A percentile compares a stretch with the other conserved stretches of the same genome.
These are phyloP conservation scores for Corvus hawaiiensis DNA, from an alignment of 2,113 vertebrate species.

Conservation along the genomic window DNA sequence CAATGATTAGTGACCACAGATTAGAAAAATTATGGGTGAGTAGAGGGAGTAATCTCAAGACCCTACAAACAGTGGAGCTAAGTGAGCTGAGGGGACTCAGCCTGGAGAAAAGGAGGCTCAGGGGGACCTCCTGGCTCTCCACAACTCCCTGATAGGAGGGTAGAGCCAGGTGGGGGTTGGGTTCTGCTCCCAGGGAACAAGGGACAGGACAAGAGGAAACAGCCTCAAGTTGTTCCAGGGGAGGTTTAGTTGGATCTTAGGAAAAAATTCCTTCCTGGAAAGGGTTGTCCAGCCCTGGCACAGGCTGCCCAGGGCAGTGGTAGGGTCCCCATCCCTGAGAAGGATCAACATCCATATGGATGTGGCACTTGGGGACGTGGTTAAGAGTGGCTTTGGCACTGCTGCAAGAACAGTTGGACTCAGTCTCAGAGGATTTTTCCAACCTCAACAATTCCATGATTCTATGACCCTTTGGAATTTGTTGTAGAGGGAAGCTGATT, in stretches of 20 bases:
- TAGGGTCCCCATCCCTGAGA: not conserved
- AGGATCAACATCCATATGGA: not conserved
- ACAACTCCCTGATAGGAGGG: not conserved
- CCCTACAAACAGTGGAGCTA: not conserved
- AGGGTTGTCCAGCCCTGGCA: not conserved
- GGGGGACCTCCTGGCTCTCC: not conserved
- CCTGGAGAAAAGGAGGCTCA: not conserved
- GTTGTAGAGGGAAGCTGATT: not conserved
- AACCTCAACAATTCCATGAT: accelerated
- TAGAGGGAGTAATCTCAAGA: not conserved
- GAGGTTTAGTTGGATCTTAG: not conserved
- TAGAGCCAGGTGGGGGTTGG: too few relatives aligned
- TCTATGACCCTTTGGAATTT: not conserved
- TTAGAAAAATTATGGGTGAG: not conserved
- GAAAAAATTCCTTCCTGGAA: not conserved
- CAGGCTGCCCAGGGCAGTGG: not conserved
- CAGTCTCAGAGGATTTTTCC: not conserved
- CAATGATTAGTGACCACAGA: not conserved
- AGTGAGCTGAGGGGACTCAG: not conserved
- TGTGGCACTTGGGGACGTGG: not conserved
- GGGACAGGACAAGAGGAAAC: not conserved
- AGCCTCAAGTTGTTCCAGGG: too few relatives aligned
- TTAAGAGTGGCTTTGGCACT: not conserved
- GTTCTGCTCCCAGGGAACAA: not conserved
- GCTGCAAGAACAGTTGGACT: not conserved